Conservation (phyloP, 2,797 vertebrate genomes). For the Mormyrops attenuatus region DNA sequence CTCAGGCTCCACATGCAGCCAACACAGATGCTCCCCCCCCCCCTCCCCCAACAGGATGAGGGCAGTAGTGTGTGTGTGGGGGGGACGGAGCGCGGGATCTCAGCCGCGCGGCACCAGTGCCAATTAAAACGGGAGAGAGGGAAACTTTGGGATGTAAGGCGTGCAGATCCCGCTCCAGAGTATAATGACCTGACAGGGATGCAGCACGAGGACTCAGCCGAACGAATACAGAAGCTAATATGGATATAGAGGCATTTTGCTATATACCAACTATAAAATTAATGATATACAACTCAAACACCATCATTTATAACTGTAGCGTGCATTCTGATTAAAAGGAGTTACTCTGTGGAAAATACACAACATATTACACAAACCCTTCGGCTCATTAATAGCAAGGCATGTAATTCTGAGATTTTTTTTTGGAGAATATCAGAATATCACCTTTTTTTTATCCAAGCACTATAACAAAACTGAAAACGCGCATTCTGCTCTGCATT, state of each 20-base stretch:
- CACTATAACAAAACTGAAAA: background rate
- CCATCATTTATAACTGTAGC: background rate
- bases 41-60: background rate
- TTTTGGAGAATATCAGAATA: background rate
- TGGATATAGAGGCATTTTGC: background rate
- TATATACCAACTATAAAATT: background rate
- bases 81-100: background rate
- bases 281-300: background rate
- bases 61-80: background rate
- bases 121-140: background rate
- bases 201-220: background rate
- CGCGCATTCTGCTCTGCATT: background rate
- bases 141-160: background rate
- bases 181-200: background rate
- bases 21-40: constrained; percentile 11
- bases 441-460: background rate
- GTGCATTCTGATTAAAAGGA: background rate
- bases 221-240: background rate
- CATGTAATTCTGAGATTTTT: background rate
- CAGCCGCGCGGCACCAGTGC: background rate
- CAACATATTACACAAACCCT: background rate
- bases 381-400: background rate
- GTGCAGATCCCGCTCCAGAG: background rate
- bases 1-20: background rate
- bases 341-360: background rate